These are phyloP conservation scores for Sceloporus undulatus DNA, from an alignment of 2,113 vertebrate genomes.

Conservation along the genomic window DNA sequence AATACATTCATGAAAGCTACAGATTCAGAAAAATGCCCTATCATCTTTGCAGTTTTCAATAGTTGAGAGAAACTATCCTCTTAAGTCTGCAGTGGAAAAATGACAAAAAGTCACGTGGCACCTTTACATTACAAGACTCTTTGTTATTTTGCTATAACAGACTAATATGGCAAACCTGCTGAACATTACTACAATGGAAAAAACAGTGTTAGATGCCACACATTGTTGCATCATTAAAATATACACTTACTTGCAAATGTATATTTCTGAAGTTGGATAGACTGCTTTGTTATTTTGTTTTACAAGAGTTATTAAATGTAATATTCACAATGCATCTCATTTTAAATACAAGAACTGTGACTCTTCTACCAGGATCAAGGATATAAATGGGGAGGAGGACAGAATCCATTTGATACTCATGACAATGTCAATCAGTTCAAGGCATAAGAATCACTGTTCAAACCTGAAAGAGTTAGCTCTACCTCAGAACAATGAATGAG, in stretches of 20 bases:
- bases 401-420: constrained; percentile 25
- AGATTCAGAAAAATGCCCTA: constrained; percentile 66
- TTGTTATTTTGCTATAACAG: no score
- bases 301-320: constrained; percentile 29
- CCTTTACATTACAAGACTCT: no score
- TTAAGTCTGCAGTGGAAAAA: constrained; percentile 8
- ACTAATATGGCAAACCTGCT: no score
- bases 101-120: no score
- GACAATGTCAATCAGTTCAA: constrained; percentile 30
- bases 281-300: constrained; percentile 18
- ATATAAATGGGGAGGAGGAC: neutral
- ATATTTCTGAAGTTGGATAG: constrained; percentile 22
- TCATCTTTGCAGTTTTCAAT: constrained; percentile 46
- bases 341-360: constrained; percentile 39
- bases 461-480: constrained; percentile 48
- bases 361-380: constrained; percentile 46
- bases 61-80: constrained; percentile 47
- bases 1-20: constrained; percentile 73
- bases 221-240: constrained; percentile 27
- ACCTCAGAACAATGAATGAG: constrained; percentile 44
- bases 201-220: neutral
- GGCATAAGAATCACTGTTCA: constrained; percentile 23
- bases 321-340: constrained; percentile 40
- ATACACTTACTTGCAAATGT: constrained; percentile 29
- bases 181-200: neutral